Base-by-base conservation (phyloP, 1,140 invertebrate species). In the Plutomurus gul region DNA sequence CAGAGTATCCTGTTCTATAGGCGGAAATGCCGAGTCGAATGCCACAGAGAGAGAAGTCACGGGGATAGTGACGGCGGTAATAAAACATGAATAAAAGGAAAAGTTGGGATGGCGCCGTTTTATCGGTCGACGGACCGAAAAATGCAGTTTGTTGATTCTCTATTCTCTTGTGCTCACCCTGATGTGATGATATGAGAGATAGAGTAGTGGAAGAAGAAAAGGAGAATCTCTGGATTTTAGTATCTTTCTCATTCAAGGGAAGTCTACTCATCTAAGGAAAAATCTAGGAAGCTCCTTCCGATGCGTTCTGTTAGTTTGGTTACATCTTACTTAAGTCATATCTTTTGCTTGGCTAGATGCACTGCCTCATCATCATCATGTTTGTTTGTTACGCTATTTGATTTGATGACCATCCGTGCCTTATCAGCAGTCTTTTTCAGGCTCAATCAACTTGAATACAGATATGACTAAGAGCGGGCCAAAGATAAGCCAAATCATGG, bases 91-190 rank as follows among this genome's bases (percentile, higher is more conserved):
- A 46, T 72, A 72, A 72, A 72, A 72, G 70, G 70, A 72, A 72
- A 72, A 72, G 70, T 72, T 72, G 16, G 36, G 70, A 72, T 72
- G 70, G 70, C 70, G 70, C 70, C 70, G 70, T 72, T 72, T 72
- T 72, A 72, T 72, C 70, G 70, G 25, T 72, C 70, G 70, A 40
- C 70, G 18, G 39, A 46, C 70, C 70, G 70, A 72, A 72, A 72
- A 72, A 72, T 72, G 70, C 70, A 72, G 39, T 72, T 72, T 72
- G 70, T 72, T 72, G 70, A 72, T 72, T 72, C 70, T 72, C 70
- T 72, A 72, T 43, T 72, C 36, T 72, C 70, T 72, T 72, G 16
- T 72, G 25, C 70, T 65, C 56, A 65, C 56, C 56, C 56, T 65
- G 56, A 65, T 65, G 56, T 30, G 27, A 65, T 65, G 56, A 65